A percentile compares a stretch with the other conserved stretches of the same genome.
Conservation (phyloP, 2,797 vertebrate genomes). For the Sus cebifrons region DNA sequence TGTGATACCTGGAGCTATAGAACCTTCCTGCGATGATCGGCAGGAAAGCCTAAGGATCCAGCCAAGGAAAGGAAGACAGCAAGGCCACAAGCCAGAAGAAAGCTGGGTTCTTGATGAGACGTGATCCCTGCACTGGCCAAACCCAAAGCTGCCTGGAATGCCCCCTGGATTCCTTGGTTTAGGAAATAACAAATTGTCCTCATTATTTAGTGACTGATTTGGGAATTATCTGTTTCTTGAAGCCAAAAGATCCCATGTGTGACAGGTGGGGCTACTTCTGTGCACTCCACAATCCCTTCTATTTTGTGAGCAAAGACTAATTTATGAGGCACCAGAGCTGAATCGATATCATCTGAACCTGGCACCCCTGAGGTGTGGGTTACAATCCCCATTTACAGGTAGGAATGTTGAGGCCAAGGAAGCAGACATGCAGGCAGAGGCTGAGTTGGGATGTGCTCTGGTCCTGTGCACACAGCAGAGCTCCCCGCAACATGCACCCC, state of each 20-base stretch:
- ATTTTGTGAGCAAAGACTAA: neutral
- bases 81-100: too few species aligned
- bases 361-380: neutral
- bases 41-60: too few species aligned
- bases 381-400: neutral
- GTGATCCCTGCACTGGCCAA: rapidly evolving
- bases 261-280: neutral
- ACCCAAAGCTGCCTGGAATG: neutral
- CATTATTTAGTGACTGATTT: neutral
- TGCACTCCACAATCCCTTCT: neutral
- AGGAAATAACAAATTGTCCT: neutral
- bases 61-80: rapidly evolving
- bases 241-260: neutral
- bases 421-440: neutral
- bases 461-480: neutral
- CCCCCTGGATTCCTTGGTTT: neutral
- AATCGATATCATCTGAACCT: too few species aligned
- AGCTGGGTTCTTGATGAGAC: neutral
- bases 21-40: neutral
- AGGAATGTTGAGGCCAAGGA: neutral
- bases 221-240: neutral
- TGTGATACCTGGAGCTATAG: too few species aligned
- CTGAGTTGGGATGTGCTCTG: neutral
- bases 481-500: too few species aligned
- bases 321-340: neutral